A percentile compares a stretch with the other conserved stretches of the same genome.
Evolutionary conservation across 2,797 vertebrate genomes (phyloP).

Genomic region (Nyctibius grandis): DNA sequence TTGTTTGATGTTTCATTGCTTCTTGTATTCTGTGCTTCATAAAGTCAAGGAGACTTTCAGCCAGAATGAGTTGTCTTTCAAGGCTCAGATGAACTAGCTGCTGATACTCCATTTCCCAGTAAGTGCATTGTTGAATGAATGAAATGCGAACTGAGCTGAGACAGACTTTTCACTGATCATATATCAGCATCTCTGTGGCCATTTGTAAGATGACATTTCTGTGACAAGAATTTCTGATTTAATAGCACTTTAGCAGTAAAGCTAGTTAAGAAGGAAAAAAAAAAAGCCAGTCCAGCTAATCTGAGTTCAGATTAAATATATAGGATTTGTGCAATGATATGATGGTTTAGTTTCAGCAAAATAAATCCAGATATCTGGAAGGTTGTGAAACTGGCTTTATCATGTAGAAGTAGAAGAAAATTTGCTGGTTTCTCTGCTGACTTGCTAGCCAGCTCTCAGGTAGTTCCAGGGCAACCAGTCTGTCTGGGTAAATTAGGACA

Average conservation of each 20-base stretch:
- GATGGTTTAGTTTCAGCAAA: neutral
- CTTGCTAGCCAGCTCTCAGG: neutral
- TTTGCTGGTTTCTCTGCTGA: neutral
- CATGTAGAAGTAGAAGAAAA: neutral
- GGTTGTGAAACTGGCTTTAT: neutral
- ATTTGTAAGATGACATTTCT: neutral
- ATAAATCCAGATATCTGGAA: neutral
- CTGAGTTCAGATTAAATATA: neutral
- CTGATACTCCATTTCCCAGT: neutral
- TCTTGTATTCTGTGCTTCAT: neutral
- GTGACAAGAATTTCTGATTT: neutral
- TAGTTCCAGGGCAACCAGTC: neutral
- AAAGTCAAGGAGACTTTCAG: neutral
- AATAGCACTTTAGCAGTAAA: neutral
- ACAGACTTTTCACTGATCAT: neutral
- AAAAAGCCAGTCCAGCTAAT: neutral
- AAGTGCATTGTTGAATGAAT: neutral
- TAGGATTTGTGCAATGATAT: neutral
- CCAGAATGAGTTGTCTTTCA: neutral
- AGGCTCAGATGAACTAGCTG: neutral
- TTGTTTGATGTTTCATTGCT: neutral
- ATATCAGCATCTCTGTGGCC: neutral
- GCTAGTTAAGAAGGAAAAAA: neutral
- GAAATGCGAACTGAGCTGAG: neutral
- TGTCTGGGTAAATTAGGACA: neutral